Percentiles rank a stretch among this genome's conserved stretches.
Conservation (phyloP, 2,113 vertebrate genomes). For the Aplodontia rufa region DNA sequence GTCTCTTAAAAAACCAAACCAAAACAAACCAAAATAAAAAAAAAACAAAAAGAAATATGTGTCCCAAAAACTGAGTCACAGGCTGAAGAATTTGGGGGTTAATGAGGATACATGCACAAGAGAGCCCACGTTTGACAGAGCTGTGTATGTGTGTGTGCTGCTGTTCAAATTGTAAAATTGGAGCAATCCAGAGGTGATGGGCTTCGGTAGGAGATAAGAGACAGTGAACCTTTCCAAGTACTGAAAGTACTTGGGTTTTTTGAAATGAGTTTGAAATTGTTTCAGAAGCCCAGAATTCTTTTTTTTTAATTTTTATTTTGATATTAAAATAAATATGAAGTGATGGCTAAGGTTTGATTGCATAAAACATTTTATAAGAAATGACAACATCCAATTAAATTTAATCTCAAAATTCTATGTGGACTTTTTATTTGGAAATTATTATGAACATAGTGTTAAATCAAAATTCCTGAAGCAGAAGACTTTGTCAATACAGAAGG, state of each 20-base stretch:
- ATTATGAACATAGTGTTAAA: not conserved
- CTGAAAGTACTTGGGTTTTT: not conserved
- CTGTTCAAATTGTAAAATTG: not conserved
- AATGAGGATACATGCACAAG: not conserved
- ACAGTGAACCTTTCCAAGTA: not conserved
- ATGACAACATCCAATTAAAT: not conserved
- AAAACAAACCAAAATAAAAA: too few species aligned
- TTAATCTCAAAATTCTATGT: slow-evolving; percentile 3
- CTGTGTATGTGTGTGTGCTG: not conserved
- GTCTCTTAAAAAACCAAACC: too few species aligned
- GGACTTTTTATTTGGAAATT: slow-evolving; percentile 11
- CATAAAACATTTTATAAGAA: slow-evolving; percentile 20
- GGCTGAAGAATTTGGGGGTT: not conserved
- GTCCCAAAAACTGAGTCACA: not conserved
- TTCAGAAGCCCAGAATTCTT: slow-evolving; percentile 11
- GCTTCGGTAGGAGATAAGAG: not conserved
- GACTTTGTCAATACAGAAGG: not conserved
- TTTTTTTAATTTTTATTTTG: not conserved
- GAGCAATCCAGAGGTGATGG: not conserved
- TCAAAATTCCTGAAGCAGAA: slow-evolving; percentile 14
- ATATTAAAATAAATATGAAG: not conserved
- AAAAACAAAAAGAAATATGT: too few species aligned
- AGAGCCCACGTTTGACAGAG: not conserved
- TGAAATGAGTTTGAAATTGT: not conserved
- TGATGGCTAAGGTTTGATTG: not conserved